phyloP scores from a whole-genome alignment of 2,888 invertebrate genomes.

The Yponomeuta evonymella region DNA sequence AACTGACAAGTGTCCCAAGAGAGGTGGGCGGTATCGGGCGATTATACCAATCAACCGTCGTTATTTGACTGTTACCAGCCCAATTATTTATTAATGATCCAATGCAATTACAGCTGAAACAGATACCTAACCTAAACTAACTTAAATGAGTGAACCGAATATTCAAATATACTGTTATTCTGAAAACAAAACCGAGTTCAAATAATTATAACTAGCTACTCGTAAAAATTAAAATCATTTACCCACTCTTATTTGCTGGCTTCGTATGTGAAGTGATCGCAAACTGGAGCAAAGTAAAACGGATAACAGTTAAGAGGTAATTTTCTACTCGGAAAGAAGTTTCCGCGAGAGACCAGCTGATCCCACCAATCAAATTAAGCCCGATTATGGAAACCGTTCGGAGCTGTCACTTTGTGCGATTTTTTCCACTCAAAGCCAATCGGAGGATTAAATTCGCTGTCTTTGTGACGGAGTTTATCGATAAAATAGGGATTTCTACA shows the following conservation, averaged over 20 bases:
- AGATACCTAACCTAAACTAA: too few relatives aligned
- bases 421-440: constrained; percentile 38
- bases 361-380: not conserved
- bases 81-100: not conserved
- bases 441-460: constrained; percentile 48
- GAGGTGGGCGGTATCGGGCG: not conserved
- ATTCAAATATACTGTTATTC: too few relatives aligned
- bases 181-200: too few relatives aligned
- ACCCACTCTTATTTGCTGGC: too few relatives aligned
- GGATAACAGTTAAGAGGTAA: not conserved
- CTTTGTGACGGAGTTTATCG: not conserved
- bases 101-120: not conserved
- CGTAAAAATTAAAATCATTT: too few relatives aligned
- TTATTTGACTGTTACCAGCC: not conserved
- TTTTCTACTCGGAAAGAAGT: not conserved
- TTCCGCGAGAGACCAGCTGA: not conserved
- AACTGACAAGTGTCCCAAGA: not conserved
- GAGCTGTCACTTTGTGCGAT: constrained; percentile 39
- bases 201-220: too few relatives aligned
- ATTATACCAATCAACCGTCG: not conserved
- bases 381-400: constrained; percentile 20
- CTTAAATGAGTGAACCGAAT: too few relatives aligned
- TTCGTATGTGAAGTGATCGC: too few relatives aligned
- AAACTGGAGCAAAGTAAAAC: not conserved
- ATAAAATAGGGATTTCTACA: not conserved